phyloP scores from a whole-genome alignment of 2,113 vertebrate genomes.

The Antechinus flavipes region DNA sequence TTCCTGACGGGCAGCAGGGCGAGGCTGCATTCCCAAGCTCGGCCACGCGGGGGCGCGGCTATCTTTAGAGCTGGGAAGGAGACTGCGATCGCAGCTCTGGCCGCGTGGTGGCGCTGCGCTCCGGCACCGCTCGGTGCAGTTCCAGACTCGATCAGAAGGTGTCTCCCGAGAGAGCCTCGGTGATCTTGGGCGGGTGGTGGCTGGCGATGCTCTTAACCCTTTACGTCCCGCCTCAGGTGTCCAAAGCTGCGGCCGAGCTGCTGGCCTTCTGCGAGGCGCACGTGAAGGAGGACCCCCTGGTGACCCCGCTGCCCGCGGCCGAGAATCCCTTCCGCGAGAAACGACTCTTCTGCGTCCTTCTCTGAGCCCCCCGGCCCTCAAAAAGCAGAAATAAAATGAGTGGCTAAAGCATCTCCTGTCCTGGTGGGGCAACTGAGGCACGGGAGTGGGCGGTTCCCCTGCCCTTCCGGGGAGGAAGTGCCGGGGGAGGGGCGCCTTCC shows the following conservation, averaged over 20 bases:
- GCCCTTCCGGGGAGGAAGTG: not conserved
- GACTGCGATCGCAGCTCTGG: not conserved
- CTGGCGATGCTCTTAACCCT: not conserved
- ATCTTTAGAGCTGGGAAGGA: not conserved
- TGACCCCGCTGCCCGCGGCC: slow-evolving; percentile 87
- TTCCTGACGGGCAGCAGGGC: not conserved
- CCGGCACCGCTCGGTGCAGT: not conserved
- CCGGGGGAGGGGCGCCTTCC: fast-evolving
- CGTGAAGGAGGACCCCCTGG: slow-evolving; percentile 90
- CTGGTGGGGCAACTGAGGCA: slow-evolving; percentile 40
- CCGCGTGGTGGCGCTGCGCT: not conserved
- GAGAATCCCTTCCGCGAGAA: slow-evolving; percentile 92
- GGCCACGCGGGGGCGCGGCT: not conserved
- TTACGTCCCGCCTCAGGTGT: slow-evolving; percentile 83
- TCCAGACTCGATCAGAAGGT: not conserved
- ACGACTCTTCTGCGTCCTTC: slow-evolving; percentile 88
- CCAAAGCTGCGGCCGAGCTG: slow-evolving; percentile 92
- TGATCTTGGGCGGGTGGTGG: not conserved
- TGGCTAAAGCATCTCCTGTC: slow-evolving; percentile 23
- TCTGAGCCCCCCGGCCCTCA: slow-evolving; percentile 78
- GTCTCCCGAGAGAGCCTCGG: fast-evolving
- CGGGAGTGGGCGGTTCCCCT: not conserved
- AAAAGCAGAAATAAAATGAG: slow-evolving; percentile 66
- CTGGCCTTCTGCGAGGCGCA: slow-evolving; percentile 91
- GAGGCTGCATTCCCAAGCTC: not conserved